Evolutionary conservation across 2,888 invertebrate genomes (phyloP).

Genomic region (Nasonovia ribisnigri): DNA sequence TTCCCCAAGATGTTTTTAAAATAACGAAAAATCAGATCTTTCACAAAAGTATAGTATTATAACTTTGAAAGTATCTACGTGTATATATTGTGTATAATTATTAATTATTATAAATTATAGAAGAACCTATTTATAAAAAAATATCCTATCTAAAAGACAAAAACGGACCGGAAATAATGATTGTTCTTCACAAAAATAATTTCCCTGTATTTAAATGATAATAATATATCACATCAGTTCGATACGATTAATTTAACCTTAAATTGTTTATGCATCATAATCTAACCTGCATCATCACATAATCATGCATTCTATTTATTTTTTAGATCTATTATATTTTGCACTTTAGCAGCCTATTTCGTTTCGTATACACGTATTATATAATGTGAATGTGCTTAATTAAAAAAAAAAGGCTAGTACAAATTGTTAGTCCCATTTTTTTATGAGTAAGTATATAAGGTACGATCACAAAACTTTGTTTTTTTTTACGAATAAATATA

Average conservation of each 20-base stretch:
- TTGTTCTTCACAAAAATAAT: background rate
- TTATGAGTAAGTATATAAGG: background rate
- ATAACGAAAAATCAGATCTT: too few species aligned
- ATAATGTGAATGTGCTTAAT: background rate
- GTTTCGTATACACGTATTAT: background rate
- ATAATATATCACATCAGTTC: background rate
- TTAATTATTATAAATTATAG: background rate
- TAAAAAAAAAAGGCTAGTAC: background rate
- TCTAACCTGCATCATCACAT: background rate
- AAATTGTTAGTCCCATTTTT: background rate
- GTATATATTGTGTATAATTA: background rate
- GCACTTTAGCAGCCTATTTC: background rate
- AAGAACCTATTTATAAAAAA: background rate
- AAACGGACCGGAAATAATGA: background rate
- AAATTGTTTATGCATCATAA: background rate
- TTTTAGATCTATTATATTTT: background rate
- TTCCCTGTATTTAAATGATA: background rate
- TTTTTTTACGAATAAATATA: background rate
- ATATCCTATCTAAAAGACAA: background rate
- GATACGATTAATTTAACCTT: background rate
- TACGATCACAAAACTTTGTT: too few species aligned
- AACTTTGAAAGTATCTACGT: background rate
- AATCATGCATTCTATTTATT: background rate
- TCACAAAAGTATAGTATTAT: too few species aligned
- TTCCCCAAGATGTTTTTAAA: too few species aligned